These are phyloP conservation scores for Pherbina coryleti DNA, from an alignment of 2,888 invertebrate genomes.

Conservation along the genomic window DNA sequence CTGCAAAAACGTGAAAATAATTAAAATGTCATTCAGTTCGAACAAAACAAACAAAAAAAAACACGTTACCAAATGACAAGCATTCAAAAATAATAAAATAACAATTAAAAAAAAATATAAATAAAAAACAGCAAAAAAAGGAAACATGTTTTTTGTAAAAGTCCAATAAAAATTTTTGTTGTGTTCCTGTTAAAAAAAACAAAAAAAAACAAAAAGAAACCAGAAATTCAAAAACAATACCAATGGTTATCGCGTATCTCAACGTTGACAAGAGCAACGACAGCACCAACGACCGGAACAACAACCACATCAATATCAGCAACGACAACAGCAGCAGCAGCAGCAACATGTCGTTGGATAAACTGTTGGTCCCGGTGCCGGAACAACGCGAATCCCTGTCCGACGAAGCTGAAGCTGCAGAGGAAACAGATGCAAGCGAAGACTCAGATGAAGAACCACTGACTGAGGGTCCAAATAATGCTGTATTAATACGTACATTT, in stretches of 20 bases:
- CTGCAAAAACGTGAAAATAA: background rate
- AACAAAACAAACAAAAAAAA: background rate
- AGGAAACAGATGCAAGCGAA: constrained; percentile 33
- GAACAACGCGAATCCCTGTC: constrained; percentile 59
- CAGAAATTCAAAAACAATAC: constrained; percentile 32
- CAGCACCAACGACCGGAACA: constrained; percentile 19
- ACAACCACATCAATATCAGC: constrained; percentile 19
- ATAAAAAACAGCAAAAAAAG: background rate
- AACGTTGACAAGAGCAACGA: constrained; percentile 51
- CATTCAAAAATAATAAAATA: background rate
- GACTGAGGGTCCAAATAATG: constrained; percentile 17
- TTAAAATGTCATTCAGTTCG: background rate
- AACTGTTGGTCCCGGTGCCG: constrained; percentile 59
- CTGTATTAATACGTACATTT: constrained; percentile 53
- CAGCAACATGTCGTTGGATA: constrained; percentile 57
- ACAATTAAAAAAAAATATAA: background rate
- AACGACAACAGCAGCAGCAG: constrained; percentile 42
- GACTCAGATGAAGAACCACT: constrained; percentile 37
- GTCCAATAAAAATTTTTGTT: background rate
- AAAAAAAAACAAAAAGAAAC: constrained; percentile 39
- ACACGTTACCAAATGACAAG: background rate
- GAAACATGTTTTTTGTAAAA: background rate
- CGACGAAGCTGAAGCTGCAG: constrained; percentile 37
- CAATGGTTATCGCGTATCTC: constrained; percentile 62
- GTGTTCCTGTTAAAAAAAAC: background rate